These are phyloP conservation scores for Drosophila maculinotata DNA, from an alignment of 2,888 invertebrate species.

Conservation along the genomic window DNA sequence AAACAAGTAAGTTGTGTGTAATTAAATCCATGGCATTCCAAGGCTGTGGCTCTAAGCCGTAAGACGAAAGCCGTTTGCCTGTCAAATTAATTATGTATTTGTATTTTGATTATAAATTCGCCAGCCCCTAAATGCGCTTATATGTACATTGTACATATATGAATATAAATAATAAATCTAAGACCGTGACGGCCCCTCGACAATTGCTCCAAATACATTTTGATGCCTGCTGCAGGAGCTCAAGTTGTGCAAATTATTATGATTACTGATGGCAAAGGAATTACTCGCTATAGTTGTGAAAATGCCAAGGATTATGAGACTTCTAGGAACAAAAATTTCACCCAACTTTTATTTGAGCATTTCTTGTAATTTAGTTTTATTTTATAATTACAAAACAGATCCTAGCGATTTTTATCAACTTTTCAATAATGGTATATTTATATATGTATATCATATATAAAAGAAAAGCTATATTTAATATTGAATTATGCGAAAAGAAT, in stretches of 20 bases:
- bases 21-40: slow-evolving; percentile 56
- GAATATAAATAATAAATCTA: slow-evolving; percentile 63
- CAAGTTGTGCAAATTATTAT: background rate
- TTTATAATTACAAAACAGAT: no score
- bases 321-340: no score
- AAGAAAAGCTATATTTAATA: no score
- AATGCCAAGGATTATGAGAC: background rate
- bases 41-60: slow-evolving; percentile 30
- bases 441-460: no score
- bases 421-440: no score
- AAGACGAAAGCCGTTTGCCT: slow-evolving; percentile 5
- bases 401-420: no score
- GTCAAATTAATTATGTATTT: slow-evolving; percentile 52
- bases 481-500: no score
- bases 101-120: slow-evolving; percentile 51
- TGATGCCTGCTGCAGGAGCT: slow-evolving; percentile 24
- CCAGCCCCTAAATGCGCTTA: slow-evolving; percentile 19
- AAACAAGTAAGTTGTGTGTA: slow-evolving; percentile 40
- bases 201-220: slow-evolving; percentile 15
- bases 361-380: no score
- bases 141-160: no score
- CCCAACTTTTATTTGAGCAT: background rate
- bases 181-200: slow-evolving; percentile 19
- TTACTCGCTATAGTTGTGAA: background rate
- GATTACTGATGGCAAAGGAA: background rate